Evolutionary conservation across 2,113 vertebrate genomes (phyloP).

Genomic region (Erythrocercus mccallii): DNA sequence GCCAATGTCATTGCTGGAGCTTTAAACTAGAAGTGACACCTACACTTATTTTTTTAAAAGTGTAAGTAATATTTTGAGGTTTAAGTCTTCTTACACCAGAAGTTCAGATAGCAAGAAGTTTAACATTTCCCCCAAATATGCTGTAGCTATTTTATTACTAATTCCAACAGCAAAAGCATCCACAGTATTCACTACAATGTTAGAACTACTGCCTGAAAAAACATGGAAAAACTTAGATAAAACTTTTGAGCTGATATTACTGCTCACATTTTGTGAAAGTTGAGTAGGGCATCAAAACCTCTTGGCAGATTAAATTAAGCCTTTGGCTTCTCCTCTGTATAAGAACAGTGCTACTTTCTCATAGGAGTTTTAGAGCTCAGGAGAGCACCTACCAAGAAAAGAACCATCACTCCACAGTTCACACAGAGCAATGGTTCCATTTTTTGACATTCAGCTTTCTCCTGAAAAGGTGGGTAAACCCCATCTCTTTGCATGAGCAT

Average conservation of each 20-base stretch:
- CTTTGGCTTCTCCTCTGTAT: neutral
- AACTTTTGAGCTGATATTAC: neutral
- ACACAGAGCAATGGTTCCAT: neutral
- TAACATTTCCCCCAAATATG: neutral
- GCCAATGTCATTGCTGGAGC: neutral
- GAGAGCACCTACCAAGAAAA: neutral
- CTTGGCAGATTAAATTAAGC: neutral
- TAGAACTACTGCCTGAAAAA: neutral
- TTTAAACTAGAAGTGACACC: neutral
- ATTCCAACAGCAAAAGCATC: neutral
- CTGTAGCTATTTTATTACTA: neutral
- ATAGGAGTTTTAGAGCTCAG: neutral
- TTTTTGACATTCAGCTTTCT: neutral
- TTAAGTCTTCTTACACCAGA: neutral
- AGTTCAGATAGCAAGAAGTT: neutral
- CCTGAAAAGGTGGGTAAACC: neutral
- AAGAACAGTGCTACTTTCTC: neutral
- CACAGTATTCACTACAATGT: neutral
- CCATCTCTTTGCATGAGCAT: neutral
- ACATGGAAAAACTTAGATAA: accelerated
- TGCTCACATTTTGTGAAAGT: neutral
- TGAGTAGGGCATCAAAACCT: neutral
- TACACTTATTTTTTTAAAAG: neutral
- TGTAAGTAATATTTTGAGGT: neutral
- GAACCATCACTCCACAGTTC: neutral